Evolutionary conservation across 2,888 invertebrate genomes (phyloP), one percentile per base, ranked within the genome.

Genomic region (Eupithecia inturbata): DNA sequence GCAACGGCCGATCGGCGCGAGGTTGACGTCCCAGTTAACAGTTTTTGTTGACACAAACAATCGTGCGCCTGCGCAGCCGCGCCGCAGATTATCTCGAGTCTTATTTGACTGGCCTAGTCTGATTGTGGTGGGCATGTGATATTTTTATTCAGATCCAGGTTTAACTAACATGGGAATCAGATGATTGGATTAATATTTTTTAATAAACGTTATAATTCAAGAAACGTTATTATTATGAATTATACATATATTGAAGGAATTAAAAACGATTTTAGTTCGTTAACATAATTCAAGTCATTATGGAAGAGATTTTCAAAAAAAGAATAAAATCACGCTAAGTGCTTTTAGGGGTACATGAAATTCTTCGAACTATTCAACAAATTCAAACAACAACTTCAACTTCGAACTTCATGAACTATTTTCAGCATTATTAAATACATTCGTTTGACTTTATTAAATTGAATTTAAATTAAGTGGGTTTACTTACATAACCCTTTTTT

Each of bases 11-110:
- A 72, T 71, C 69, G 64, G 28, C 67, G 78, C 73, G 80, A 80
- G 80, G 80, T 80, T 75, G 80, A 75, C 75, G 80, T 57, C 79
- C 80, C 63, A 79, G 74, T 77, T 79, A 28, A 67, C 72, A 71
- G 74, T 80, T 80, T 80, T 80, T 80, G 76, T 79, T 80, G 79
- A 77, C 80, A 76, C 66, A 67, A 68, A 73, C 71, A 71, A 77
- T 70, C 71, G 77, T 77, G 78, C 72, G 77, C 77, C 74, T 67
- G 70, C 39, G 22, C 57, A 41, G 78, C 72, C 75, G 78, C 72
- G 71, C 64, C 26, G 36, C 57, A 28, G 74, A 74, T 77, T 67
- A 76, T 74, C 72, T 68, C 68, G 49, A 45, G 16, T 70, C 36
- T 68, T 75, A 68, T 70, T 72, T 75, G 60, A 60, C 71, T 71